Evolutionary conservation across 2,888 invertebrate genomes (phyloP).

Genomic region (Himalopsyche japonica): DNA sequence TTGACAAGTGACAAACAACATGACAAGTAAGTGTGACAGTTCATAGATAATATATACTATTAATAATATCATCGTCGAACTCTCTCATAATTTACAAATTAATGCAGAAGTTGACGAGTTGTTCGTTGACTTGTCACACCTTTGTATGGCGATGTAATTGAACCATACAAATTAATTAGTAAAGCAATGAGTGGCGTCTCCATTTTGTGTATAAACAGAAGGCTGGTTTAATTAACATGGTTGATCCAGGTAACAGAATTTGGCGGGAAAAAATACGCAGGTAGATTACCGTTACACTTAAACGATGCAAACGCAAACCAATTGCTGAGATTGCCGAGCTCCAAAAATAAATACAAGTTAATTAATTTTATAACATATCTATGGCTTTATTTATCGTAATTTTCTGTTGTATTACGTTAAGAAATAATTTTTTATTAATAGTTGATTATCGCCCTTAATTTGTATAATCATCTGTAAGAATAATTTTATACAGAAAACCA

Average conservation of each 20-base stretch:
- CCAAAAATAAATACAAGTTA: not conserved
- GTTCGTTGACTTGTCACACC: conserved; percentile 29
- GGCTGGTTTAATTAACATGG: conserved; percentile 27
- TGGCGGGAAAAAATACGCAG: not conserved
- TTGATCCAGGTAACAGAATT: not conserved
- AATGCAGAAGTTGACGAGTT: not conserved
- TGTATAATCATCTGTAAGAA: too few relatives aligned
- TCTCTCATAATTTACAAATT: conserved; percentile 28
- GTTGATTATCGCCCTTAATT: too few relatives aligned
- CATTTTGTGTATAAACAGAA: conserved; percentile 8
- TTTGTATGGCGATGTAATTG: conserved; percentile 33
- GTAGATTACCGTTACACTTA: not conserved
- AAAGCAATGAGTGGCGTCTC: conserved; percentile 20
- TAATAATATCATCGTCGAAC: not conserved
- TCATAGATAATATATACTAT: not conserved
- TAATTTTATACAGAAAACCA: too few relatives aligned
- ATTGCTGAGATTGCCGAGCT: not conserved
- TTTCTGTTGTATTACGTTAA: too few relatives aligned
- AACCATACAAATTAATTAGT: conserved; percentile 37
- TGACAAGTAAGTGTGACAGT: too few relatives aligned
- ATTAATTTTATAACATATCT: not conserved
- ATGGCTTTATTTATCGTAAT: too few relatives aligned
- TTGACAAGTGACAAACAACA: too few relatives aligned
- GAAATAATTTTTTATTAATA: too few relatives aligned
- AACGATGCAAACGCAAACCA: not conserved